A percentile compares a stretch with the other conserved stretches of the same genome.
Evolutionary conservation across 2,797 vertebrate genomes (phyloP).

Genomic region (Sebastes hopkinsi): DNA sequence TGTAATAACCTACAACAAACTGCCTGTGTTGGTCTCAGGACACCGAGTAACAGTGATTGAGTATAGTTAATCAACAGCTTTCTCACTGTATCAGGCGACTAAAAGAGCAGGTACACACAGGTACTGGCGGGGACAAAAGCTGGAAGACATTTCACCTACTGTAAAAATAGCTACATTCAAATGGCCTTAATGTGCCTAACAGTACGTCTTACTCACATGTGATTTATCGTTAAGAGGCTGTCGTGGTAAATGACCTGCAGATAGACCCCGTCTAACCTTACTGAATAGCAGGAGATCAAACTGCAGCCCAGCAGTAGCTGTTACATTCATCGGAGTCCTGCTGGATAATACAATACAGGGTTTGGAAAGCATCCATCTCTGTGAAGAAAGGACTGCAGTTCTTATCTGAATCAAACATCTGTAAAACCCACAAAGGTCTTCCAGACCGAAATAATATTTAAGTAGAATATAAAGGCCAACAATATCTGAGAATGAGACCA

Average conservation of each 20-base stretch:
- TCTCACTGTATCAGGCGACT: conserved; percentile 23
- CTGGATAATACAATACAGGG: conserved; percentile 13
- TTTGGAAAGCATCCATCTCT: conserved; percentile 9
- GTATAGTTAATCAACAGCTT: conserved; percentile 38
- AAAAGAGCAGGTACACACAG: conserved; percentile 41
- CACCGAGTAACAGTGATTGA: conserved; percentile 57
- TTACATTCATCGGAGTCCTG: conserved; percentile 66
- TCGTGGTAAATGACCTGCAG: conserved; percentile 41
- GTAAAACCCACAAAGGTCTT: conserved; percentile 10
- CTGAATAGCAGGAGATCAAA: conserved; percentile 16
- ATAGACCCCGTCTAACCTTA: conserved; percentile 23
- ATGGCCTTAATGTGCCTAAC: conserved; percentile 75
- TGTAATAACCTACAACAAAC: conserved; percentile 32
- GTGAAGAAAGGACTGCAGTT: conserved; percentile 12
- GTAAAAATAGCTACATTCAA: conserved; percentile 77
- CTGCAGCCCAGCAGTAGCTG: conserved; percentile 42
- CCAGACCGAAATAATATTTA: conserved; percentile 15
- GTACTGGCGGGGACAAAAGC: conserved; percentile 48
- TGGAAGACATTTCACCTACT: conserved; percentile 46
- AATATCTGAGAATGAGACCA: conserved; percentile 43
- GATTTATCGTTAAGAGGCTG: conserved; percentile 38
- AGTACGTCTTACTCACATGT: conserved; percentile 50
- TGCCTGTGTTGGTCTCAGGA: conserved; percentile 41
- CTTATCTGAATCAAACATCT: conserved; percentile 22
- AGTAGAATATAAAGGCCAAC: conserved; percentile 54